A percentile compares a stretch with the other conserved stretches of the same genome.
Conservation (phyloP, 2,888 invertebrate genomes). For the Mythimna ferrago region DNA sequence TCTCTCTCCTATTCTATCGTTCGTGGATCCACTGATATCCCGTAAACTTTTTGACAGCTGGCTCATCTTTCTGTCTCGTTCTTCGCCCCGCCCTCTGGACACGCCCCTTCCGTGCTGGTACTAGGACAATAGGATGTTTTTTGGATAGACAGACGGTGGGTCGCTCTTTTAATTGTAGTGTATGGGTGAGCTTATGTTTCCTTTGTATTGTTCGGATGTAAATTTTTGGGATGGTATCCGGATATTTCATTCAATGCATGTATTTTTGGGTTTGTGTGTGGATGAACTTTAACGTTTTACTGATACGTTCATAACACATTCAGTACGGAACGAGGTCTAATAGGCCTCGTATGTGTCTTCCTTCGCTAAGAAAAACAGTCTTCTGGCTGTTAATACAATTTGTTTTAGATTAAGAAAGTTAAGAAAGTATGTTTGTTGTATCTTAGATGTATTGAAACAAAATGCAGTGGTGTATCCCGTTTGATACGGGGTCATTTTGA, state of each 20-base stretch:
- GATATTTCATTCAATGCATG: conserved; percentile 20
- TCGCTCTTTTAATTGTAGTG: conserved; percentile 36
- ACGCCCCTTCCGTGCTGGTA: conserved; percentile 80
- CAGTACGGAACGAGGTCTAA: too few relatives aligned
- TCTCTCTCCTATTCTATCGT: conserved; percentile 60
- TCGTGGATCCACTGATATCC: conserved; percentile 42
- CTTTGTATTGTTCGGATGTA: conserved; percentile 35
- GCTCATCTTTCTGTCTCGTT: conserved; percentile 82
- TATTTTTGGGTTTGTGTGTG: neutral
- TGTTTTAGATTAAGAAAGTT: too few relatives aligned
- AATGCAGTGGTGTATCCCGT: too few relatives aligned
- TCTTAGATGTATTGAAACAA: too few relatives aligned
- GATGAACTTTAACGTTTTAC: neutral
- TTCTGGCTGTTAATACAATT: too few relatives aligned
- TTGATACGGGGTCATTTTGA: too few relatives aligned
- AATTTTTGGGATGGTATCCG: conserved; percentile 40
- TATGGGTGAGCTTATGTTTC: conserved; percentile 25
- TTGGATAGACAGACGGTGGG: conserved; percentile 54
- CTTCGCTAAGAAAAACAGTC: too few relatives aligned
- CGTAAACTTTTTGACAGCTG: conserved; percentile 60
- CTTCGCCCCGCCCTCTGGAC: conserved; percentile 77
- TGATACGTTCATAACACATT: too few relatives aligned
- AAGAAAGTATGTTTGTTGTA: too few relatives aligned
- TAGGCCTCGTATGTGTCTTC: too few relatives aligned
- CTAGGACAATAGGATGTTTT: conserved; percentile 72